Conservation (phyloP, 2,888 invertebrate species). For the Protodeltote pygarga region DNA sequence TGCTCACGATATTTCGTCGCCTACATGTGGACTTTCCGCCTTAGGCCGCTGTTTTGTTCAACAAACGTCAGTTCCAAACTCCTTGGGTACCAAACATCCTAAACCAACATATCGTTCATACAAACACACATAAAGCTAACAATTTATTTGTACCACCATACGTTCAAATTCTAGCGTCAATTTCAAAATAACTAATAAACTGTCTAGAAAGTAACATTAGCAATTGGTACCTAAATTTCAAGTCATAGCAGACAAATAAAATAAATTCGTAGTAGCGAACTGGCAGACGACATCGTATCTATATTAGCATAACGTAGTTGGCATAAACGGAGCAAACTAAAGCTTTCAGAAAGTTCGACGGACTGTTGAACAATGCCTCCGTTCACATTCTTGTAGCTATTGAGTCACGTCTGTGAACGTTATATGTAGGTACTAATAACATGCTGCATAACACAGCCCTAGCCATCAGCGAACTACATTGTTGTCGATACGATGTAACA, state of each 20-base stretch:
- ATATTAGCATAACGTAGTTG: conserved; percentile 77
- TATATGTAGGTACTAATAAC: conserved; percentile 59
- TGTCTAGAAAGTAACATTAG: conserved; percentile 66
- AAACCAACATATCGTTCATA: conserved; percentile 60
- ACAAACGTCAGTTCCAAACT: conserved; percentile 60
- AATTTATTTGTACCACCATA: conserved; percentile 42
- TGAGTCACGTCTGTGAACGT: conserved; percentile 65
- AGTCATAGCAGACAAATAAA: conserved; percentile 71
- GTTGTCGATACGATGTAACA: conserved; percentile 25
- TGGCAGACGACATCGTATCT: conserved; percentile 71
- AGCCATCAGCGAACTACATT: conserved; percentile 34
- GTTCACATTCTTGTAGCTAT: conserved; percentile 60
- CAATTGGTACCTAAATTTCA: conserved; percentile 58
- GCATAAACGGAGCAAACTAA: conserved; percentile 58
- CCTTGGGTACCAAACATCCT: conserved; percentile 54
- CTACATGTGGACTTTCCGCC: conserved; percentile 52
- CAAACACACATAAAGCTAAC: conserved; percentile 28
- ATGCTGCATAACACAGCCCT: conserved; percentile 37
- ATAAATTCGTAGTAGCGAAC: conserved; percentile 66
- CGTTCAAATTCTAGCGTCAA: conserved; percentile 51
- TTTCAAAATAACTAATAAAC: conserved; percentile 63
- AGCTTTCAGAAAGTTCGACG: conserved; percentile 74
- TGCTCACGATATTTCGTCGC: conserved; percentile 42
- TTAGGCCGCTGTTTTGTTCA: conserved; percentile 21
- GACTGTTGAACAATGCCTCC: conserved; percentile 73